Percentiles rank a stretch among this genome's conserved stretches.
phyloP scores from a whole-genome alignment of 2,113 vertebrate genomes.

The Cephalopholis sonnerati region DNA sequence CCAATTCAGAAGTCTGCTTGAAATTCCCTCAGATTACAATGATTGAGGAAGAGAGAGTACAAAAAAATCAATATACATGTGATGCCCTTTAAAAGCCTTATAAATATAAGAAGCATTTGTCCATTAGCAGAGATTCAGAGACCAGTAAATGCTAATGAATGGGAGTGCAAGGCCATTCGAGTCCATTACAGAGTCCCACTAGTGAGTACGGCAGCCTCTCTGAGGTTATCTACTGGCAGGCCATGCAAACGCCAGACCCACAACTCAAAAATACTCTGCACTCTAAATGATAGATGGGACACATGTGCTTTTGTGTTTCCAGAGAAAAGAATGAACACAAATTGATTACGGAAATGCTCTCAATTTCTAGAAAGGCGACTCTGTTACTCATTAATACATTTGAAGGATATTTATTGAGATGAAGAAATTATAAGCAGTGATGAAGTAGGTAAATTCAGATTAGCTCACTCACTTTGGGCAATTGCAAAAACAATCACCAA shows the following conservation, averaged over 20 bases:
- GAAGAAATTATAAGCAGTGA: slow-evolving; percentile 59
- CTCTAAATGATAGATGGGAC: slow-evolving; percentile 78
- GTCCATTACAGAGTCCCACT: slow-evolving; percentile 86
- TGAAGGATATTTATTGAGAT: slow-evolving; percentile 74
- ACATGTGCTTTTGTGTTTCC: slow-evolving; percentile 72
- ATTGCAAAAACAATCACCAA: slow-evolving; percentile 46
- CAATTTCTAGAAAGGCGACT: slow-evolving; percentile 49
- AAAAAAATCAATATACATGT: slow-evolving; percentile 84
- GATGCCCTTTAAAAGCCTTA: slow-evolving; percentile 87
- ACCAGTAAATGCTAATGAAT: slow-evolving; percentile 87
- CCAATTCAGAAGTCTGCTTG: slow-evolving; percentile 57
- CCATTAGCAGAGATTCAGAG: slow-evolving; percentile 85
- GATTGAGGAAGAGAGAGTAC: slow-evolving; percentile 66
- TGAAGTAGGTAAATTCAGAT: slow-evolving; percentile 53
- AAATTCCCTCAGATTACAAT: slow-evolving; percentile 78
- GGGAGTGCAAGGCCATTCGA: slow-evolving; percentile 82
- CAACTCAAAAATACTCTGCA: slow-evolving; percentile 81
- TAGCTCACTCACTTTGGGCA: slow-evolving; percentile 49
- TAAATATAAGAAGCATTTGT: slow-evolving; percentile 86
- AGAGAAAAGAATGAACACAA: slow-evolving; percentile 69
- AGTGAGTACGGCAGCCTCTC: slow-evolving; percentile 72
- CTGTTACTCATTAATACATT: slow-evolving; percentile 72
- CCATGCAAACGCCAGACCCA: slow-evolving; percentile 73
- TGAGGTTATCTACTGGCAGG: slow-evolving; percentile 83
- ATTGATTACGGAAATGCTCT: slow-evolving; percentile 72